phyloP scores from a whole-genome alignment of 2,888 invertebrate genomes.

The Chesias legatella region DNA sequence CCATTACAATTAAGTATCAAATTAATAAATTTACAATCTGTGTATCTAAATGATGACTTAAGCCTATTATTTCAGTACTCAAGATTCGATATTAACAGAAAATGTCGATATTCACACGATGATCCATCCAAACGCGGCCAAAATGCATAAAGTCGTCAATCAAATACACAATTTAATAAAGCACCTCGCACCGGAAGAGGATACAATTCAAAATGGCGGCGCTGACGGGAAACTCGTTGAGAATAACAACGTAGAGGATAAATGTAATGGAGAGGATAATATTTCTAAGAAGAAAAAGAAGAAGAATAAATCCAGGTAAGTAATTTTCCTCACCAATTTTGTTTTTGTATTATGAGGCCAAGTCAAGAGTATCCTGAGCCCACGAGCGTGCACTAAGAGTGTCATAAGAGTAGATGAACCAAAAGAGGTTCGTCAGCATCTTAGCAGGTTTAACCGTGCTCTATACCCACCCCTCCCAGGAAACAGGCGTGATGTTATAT shows the following conservation, averaged over 20 bases:
- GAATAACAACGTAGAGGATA: slow-evolving; percentile 21
- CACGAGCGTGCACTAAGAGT: no score
- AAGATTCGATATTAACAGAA: slow-evolving; percentile 31
- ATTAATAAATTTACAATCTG: no score
- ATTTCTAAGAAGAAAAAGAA: slow-evolving; percentile 30
- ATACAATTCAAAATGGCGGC: neutral
- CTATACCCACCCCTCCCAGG: no score
- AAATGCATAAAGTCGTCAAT: slow-evolving; percentile 49
- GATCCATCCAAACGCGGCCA: slow-evolving; percentile 33
- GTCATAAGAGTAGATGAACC: no score
- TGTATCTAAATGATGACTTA: neutral
- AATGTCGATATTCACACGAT: slow-evolving; percentile 28
- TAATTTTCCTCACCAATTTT: no score
- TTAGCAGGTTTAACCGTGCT: no score
- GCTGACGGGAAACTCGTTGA: neutral
- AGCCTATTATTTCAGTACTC: slow-evolving; percentile 39
- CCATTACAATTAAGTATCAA: no score
- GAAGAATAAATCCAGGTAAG: slow-evolving; percentile 32
- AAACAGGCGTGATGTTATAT: no score
- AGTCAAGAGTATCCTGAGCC: no score
- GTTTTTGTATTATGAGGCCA: no score
- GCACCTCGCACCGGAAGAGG: slow-evolving; percentile 29
- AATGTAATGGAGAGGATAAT: slow-evolving; percentile 12
- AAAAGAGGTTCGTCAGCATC: no score
- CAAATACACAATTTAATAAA: slow-evolving; percentile 43